A percentile compares a stretch with the other conserved stretches of the same genome.
phyloP scores from a whole-genome alignment of 2,797 vertebrate genomes.

The Tapera naevia region DNA sequence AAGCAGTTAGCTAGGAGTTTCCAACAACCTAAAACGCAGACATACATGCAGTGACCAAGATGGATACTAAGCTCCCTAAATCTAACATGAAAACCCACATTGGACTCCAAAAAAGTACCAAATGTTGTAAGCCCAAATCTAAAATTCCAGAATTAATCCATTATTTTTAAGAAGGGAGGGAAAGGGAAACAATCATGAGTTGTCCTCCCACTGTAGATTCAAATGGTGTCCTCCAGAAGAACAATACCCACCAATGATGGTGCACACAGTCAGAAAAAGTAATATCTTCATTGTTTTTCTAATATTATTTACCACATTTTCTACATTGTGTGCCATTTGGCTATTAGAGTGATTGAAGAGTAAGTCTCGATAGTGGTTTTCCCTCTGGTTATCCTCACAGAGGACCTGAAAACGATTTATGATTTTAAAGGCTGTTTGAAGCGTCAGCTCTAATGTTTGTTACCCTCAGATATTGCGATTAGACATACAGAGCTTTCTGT shows the following conservation, averaged over 20 bases:
- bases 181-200: neutral
- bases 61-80: neutral
- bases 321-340: neutral
- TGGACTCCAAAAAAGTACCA: neutral
- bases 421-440: neutral
- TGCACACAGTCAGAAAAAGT: neutral
- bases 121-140: neutral
- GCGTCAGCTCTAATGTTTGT: neutral
- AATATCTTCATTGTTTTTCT: neutral
- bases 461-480: neutral
- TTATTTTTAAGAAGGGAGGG: neutral
- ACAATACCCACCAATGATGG: neutral
- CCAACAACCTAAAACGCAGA: neutral
- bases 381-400: neutral
- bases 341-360: neutral
- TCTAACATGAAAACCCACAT: neutral
- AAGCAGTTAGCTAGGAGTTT: neutral
- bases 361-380: neutral
- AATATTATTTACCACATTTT: neutral
- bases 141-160: neutral
- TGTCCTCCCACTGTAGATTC: accelerated
- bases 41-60: neutral
- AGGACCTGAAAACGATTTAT: neutral
- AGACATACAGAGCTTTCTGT: neutral
- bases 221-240: neutral